phyloP scores from a whole-genome alignment of 2,888 invertebrate species.

The Aphodius granarius region DNA sequence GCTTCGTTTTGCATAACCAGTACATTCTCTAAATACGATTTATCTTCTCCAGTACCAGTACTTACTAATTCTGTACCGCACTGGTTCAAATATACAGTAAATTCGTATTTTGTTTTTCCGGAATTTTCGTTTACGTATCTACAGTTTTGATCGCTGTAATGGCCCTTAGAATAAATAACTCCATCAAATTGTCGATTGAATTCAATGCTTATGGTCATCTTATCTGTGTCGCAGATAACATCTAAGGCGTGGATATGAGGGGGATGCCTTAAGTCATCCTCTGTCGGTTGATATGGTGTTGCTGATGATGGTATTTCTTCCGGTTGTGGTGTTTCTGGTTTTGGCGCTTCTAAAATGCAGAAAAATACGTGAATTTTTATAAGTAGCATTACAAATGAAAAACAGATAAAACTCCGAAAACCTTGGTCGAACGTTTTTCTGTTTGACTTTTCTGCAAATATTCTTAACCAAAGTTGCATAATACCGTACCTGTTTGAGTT shows the following conservation, averaged over 20 bases:
- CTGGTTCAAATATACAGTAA: slow-evolving; percentile 73
- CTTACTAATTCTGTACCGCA: slow-evolving; percentile 81
- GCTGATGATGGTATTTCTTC: slow-evolving; percentile 21
- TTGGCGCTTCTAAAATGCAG: background rate
- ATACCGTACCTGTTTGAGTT: slow-evolving; percentile 3
- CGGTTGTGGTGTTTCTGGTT: slow-evolving; percentile 31
- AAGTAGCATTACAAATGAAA: too few relatives aligned
- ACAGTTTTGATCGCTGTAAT: slow-evolving; percentile 68
- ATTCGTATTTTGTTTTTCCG: slow-evolving; percentile 68
- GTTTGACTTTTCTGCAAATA: too few relatives aligned
- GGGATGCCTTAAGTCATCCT: slow-evolving; percentile 70
- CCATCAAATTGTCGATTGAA: slow-evolving; percentile 78
- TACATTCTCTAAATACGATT: slow-evolving; percentile 78
- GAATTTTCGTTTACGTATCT: slow-evolving; percentile 74
- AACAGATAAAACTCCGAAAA: too few relatives aligned
- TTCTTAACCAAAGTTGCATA: background rate
- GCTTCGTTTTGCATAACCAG: slow-evolving; percentile 77
- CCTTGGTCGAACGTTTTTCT: too few relatives aligned
- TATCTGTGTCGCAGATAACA: slow-evolving; percentile 77
- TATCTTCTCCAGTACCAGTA: slow-evolving; percentile 73
- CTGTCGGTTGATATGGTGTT: slow-evolving; percentile 19
- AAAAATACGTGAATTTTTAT: background rate
- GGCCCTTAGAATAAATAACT: slow-evolving; percentile 80
- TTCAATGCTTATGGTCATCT: slow-evolving; percentile 80
- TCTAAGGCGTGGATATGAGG: slow-evolving; percentile 76